These are phyloP conservation scores for Drosophila hamatofila DNA, from an alignment of 2,888 invertebrate species.

Conservation along the genomic window DNA sequence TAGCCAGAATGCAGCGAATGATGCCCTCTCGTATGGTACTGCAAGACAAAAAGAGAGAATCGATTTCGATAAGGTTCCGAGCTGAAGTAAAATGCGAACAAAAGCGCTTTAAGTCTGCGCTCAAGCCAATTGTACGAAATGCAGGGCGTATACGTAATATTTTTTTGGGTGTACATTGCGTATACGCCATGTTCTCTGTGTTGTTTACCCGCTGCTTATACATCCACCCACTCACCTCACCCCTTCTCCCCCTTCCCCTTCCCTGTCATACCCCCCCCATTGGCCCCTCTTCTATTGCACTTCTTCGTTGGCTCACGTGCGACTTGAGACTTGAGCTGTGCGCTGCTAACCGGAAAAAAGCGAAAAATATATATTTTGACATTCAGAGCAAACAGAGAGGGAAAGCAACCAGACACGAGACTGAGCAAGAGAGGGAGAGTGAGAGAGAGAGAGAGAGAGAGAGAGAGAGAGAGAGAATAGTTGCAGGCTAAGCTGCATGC, in stretches of 20 bases:
- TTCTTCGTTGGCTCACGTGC: slow-evolving; percentile 3
- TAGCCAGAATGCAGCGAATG: slow-evolving; percentile 91
- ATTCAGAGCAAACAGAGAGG: slow-evolving; percentile 7
- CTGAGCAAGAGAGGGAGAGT: neutral
- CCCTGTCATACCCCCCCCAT: neutral
- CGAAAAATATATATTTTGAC: slow-evolving; percentile 34
- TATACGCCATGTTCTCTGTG: slow-evolving; percentile 37
- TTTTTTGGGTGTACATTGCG: slow-evolving; percentile 29
- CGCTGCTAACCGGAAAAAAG: slow-evolving; percentile 16
- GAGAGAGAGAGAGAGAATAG: neutral
- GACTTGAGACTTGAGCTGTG: slow-evolving; percentile 21
- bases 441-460: neutral
- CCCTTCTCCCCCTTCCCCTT: too few relatives aligned
- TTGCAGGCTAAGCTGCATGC: slow-evolving; percentile 32
- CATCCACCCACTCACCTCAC: too few relatives aligned
- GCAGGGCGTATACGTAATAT: neutral
- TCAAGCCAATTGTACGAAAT: neutral
- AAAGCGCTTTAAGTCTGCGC: neutral
- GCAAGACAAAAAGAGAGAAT: slow-evolving; percentile 45
- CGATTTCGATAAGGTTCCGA: neutral
- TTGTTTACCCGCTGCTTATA: slow-evolving; percentile 23
- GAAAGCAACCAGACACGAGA: neutral
- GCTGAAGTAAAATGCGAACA: neutral
- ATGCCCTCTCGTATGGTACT: slow-evolving; percentile 91
- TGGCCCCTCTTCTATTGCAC: slow-evolving; percentile 6